These are phyloP conservation scores for Cyclophora albipunctata DNA, from an alignment of 2,888 invertebrate genomes.

Conservation along the genomic window DNA sequence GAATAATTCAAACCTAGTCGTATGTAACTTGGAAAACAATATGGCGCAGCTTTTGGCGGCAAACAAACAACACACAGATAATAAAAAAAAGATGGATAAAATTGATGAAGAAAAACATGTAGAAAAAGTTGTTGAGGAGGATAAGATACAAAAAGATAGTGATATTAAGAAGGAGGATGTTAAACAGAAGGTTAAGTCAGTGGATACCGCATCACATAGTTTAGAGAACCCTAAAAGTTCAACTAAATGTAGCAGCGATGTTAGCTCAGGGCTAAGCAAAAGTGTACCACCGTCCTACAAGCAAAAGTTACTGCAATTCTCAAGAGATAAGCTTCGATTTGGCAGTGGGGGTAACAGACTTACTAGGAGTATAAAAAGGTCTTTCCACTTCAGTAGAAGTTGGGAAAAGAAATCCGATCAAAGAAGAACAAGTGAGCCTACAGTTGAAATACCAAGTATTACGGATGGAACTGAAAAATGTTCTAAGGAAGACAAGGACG, in stretches of 20 bases:
- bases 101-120: slow-evolving; percentile 60
- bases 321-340: slow-evolving; percentile 64
- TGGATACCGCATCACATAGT: slow-evolving; percentile 64
- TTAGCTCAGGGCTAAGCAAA: slow-evolving; percentile 62
- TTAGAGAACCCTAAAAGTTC: slow-evolving; percentile 63
- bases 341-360: slow-evolving; percentile 64
- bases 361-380: slow-evolving; percentile 67
- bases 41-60: slow-evolving; percentile 63
- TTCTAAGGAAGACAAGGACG: slow-evolving; percentile 61
- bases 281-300: slow-evolving; percentile 72
- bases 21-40: slow-evolving; percentile 67
- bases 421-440: slow-evolving; percentile 64
- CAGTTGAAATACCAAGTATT: slow-evolving; percentile 46
- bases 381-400: slow-evolving; percentile 65
- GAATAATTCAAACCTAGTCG: slow-evolving; percentile 67
- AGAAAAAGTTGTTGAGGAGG: slow-evolving; percentile 24
- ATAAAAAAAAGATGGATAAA: slow-evolving; percentile 57
- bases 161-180: slow-evolving; percentile 33
- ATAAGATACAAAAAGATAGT: slow-evolving; percentile 23
- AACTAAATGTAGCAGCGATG: slow-evolving; percentile 57
- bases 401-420: slow-evolving; percentile 64
- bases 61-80: slow-evolving; percentile 50
- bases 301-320: slow-evolving; percentile 67
- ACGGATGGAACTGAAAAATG: slow-evolving; percentile 40
- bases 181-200: slow-evolving; percentile 48